Conservation (phyloP, 2,113 vertebrate genomes). For the Etheostoma spectabile region DNA sequence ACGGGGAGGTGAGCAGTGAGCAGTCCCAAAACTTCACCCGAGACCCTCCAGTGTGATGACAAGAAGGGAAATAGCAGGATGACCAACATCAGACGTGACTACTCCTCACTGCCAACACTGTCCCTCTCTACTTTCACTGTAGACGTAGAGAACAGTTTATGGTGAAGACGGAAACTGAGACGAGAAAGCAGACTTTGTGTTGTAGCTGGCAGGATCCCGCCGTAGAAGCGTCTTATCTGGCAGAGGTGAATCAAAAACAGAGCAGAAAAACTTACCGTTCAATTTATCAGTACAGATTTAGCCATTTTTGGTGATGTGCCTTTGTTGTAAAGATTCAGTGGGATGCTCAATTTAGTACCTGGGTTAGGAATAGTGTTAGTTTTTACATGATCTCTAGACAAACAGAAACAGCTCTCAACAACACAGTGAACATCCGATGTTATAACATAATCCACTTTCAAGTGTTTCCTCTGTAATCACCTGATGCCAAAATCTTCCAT, state of each 20-base stretch:
- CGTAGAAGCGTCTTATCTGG: conserved; percentile 13
- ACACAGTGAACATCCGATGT: background rate
- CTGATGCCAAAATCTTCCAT: background rate
- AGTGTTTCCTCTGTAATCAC: background rate
- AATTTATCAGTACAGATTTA: background rate
- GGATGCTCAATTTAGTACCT: background rate
- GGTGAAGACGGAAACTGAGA: conserved; percentile 16
- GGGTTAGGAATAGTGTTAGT: background rate
- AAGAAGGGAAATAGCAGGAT: conserved; percentile 32
- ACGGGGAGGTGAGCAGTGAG: background rate
- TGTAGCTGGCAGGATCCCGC: background rate
- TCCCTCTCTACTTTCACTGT: conserved; percentile 53
- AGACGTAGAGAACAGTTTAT: conserved; percentile 52
- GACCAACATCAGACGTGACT: conserved; percentile 39
- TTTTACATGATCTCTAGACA: background rate
- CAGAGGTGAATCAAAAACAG: background rate
- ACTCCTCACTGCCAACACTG: conserved; percentile 64
- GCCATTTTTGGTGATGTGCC: background rate
- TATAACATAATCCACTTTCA: background rate
- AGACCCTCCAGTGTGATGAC: conserved; percentile 43
- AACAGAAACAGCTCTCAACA: background rate
- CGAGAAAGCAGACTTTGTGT: conserved; percentile 4
- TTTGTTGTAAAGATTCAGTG: background rate
- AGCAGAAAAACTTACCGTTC: background rate
- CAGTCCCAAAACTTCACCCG: conserved; percentile 20